phyloP scores from a whole-genome alignment of 2,888 invertebrate species.

The Muscina levida region DNA sequence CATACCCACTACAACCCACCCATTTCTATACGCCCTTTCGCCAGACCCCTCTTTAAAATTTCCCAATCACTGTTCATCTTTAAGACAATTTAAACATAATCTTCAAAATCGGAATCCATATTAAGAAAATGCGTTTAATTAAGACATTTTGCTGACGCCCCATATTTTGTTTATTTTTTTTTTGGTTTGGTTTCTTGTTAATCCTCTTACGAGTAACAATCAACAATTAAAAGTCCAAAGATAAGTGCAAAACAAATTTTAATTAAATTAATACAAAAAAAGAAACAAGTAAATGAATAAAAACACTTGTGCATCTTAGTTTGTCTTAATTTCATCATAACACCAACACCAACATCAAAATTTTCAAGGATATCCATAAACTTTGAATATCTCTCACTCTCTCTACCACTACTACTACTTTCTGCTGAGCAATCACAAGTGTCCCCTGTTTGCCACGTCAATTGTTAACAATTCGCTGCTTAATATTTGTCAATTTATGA shows the following conservation, averaged over 20 bases:
- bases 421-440: too few species aligned
- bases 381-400: slow-evolving; percentile 30
- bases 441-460: slow-evolving; percentile 10
- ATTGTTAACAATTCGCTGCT: slow-evolving; percentile 56
- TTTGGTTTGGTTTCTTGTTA: neutral
- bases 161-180: too few species aligned
- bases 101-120: neutral
- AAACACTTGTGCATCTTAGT: neutral
- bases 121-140: neutral
- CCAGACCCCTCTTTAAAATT: too few species aligned
- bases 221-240: slow-evolving; percentile 1
- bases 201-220: slow-evolving; percentile 6
- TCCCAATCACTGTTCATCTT: too few species aligned
- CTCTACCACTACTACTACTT: too few species aligned
- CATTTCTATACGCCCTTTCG: too few species aligned
- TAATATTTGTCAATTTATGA: slow-evolving; percentile 74
- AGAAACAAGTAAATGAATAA: neutral
- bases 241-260: slow-evolving; percentile 31
- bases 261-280: slow-evolving; percentile 54
- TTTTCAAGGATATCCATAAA: neutral
- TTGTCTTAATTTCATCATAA: slow-evolving; percentile 5
- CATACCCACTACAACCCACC: too few species aligned
- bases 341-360: too few species aligned
- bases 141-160: too few species aligned
- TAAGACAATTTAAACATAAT: too few species aligned